These are phyloP conservation scores for Leptonema lineaticorne DNA, from an alignment of 1,140 invertebrate species.

Conservation along the genomic window DNA sequence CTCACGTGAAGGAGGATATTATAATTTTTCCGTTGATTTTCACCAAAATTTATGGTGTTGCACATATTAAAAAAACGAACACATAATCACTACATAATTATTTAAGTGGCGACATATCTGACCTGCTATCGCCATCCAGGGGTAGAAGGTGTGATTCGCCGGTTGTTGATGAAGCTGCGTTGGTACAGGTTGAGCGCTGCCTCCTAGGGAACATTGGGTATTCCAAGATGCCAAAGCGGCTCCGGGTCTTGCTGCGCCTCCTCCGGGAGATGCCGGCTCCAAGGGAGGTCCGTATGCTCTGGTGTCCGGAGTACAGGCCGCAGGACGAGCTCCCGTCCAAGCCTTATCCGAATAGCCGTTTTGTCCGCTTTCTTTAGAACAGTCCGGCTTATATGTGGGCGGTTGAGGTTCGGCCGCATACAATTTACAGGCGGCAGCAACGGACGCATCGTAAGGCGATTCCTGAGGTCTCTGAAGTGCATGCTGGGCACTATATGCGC, in stretches of 20 bases:
- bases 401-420: conserved; percentile 69
- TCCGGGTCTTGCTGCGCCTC: conserved; percentile 53
- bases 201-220: conserved; percentile 78
- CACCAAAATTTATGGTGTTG: too few species aligned
- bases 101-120: conserved; percentile 57
- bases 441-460: conserved; percentile 85
- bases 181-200: conserved; percentile 73
- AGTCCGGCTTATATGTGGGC: conserved; percentile 64
- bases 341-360: conserved; percentile 69
- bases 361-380: conserved; percentile 61
- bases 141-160: conserved; percentile 92
- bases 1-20: too few species aligned
- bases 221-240: conserved; percentile 70
- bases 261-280: conserved; percentile 66
- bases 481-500: conserved; percentile 82
- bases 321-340: conserved; percentile 70
- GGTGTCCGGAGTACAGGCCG: conserved; percentile 84
- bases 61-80: too few species aligned
- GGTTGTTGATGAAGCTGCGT: conserved; percentile 85
- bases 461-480: conserved; percentile 78
- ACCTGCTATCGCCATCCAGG: conserved; percentile 99
- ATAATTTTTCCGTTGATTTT: too few species aligned
- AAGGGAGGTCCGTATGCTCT: conserved; percentile 74
- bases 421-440: conserved; percentile 81
- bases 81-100: too few species aligned